These are phyloP conservation scores for Lithophane socia DNA, from an alignment of 2,888 invertebrate genomes.

Conservation along the genomic window DNA sequence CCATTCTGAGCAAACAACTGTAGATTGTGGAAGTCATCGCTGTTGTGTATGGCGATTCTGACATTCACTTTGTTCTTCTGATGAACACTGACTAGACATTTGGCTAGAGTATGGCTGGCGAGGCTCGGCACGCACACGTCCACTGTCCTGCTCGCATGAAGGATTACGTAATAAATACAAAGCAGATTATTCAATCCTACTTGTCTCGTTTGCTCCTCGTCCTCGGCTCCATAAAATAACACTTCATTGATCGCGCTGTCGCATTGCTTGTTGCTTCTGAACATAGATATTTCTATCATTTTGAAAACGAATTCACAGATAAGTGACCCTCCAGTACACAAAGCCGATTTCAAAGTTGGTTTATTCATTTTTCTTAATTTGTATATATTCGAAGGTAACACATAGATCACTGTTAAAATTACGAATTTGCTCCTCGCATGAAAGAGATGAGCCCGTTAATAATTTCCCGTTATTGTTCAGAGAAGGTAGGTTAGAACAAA, in stretches of 20 bases:
- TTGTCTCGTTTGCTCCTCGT: slow-evolving; percentile 70
- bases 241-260: slow-evolving; percentile 76
- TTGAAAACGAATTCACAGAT: slow-evolving; percentile 44
- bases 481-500: background rate
- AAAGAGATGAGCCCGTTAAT: background rate
- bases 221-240: slow-evolving; percentile 77
- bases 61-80: slow-evolving; percentile 72
- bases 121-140: slow-evolving; percentile 81
- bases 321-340: slow-evolving; percentile 39
- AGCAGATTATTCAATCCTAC: slow-evolving; percentile 77
- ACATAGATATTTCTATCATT: slow-evolving; percentile 33
- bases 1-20: slow-evolving; percentile 71
- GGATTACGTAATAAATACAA: slow-evolving; percentile 78
- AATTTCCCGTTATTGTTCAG: background rate
- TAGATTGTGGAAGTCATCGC: slow-evolving; percentile 68
- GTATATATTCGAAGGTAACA: background rate
- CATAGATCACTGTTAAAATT: background rate
- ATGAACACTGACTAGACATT: slow-evolving; percentile 74
- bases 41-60: slow-evolving; percentile 76
- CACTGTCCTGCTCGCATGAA: slow-evolving; percentile 75
- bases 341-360: slow-evolving; percentile 31
- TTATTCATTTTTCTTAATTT: slow-evolving; percentile 26
- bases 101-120: slow-evolving; percentile 74
- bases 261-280: slow-evolving; percentile 52
- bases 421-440: background rate